Base-by-base conservation (phyloP, 2,888 invertebrate species). In the Itoplectis maculator region DNA sequence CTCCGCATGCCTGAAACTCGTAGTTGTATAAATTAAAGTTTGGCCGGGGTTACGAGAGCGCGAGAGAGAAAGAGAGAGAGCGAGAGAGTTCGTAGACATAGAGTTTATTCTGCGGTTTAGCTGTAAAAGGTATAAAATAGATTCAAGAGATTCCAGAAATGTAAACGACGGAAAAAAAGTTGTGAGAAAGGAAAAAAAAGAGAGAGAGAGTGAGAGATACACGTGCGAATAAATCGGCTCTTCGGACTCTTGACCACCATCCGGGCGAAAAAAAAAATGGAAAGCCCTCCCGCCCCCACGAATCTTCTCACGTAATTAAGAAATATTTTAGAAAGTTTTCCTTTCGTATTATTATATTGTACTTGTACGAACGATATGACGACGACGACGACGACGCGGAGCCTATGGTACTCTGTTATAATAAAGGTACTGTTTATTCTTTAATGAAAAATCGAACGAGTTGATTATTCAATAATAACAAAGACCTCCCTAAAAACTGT, bases 371-470 rank as follows among this genome's bases (percentile, higher is more conserved):
- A 72, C 70, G n/a, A n/a, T n/a, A n/a, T n/a, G n/a, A n/a, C n/a
- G 66, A 72, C 70, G 68, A 70, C 23, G 73, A 75, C 35, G 61
- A 79, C 11, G 75, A 61, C 37, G 65, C 45, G 73, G 66, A 59
- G 68, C 49, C 47, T 59, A 79, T 75, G 79, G 79, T 82, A 79
- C 82, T 79, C 82, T 70, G 82, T 79, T 88, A 87, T 88, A 89
- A 89, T 89, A 89, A 89, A 89, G 82, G 87, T 89, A 88, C 85
- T 87, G 86, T 89, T 89, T 89, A 89, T 89, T 89, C 89, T 89
- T 89, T 88, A 88, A 84, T 76, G 82, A 82, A 82, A 79, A 37
- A 79, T 45, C 18, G 9, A 11, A 42, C 11, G 45, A 3, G 9
- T 45, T 0, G 9, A 23, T 65, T 65, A 42, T 65, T 65, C 3